These are phyloP conservation scores for Listrodromus nycthemerus DNA, from an alignment of 2,888 invertebrate genomes.

Conservation along the genomic window DNA sequence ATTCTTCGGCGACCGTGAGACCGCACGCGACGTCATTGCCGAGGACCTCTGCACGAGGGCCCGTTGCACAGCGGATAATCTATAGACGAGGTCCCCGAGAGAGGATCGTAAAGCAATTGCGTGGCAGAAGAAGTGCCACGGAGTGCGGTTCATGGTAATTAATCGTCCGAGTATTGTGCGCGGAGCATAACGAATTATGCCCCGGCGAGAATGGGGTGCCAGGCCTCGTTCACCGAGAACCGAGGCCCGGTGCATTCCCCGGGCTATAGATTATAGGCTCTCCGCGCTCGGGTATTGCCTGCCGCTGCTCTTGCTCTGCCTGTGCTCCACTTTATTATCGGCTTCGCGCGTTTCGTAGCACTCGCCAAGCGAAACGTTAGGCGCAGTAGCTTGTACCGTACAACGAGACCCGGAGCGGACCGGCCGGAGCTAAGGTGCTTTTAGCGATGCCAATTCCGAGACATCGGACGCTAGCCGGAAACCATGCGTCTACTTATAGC, in stretches of 20 bases:
- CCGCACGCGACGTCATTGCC: slow-evolving; percentile 55
- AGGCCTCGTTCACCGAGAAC: slow-evolving; percentile 7
- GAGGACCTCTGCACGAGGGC: slow-evolving; percentile 11
- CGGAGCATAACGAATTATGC: slow-evolving; percentile 57
- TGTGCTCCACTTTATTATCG: slow-evolving; percentile 62
- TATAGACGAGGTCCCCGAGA: not conserved
- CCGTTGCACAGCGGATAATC: not conserved
- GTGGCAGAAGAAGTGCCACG: slow-evolving; percentile 21
- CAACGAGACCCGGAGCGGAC: not conserved
- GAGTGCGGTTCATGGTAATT: slow-evolving; percentile 30
- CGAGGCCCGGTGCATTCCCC: slow-evolving; percentile 24
- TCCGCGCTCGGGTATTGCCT: slow-evolving; percentile 30
- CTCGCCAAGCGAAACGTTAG: slow-evolving; percentile 44
- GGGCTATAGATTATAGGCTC: slow-evolving; percentile 43
- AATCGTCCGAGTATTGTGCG: slow-evolving; percentile 50
- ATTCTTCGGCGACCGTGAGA: slow-evolving; percentile 53
- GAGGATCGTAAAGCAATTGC: slow-evolving; percentile 13
- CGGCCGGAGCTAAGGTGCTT: slow-evolving; percentile 20
- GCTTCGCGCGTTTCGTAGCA: slow-evolving; percentile 48
- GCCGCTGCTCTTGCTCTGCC: not conserved
- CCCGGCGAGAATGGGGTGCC: slow-evolving; percentile 12
- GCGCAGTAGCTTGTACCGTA: slow-evolving; percentile 44
- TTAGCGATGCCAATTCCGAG: slow-evolving; percentile 35
- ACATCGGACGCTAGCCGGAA: slow-evolving; percentile 18
- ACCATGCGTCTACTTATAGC: slow-evolving; percentile 35